phyloP scores from a whole-genome alignment of 2,888 invertebrate species.

The Ormia ochracea region DNA sequence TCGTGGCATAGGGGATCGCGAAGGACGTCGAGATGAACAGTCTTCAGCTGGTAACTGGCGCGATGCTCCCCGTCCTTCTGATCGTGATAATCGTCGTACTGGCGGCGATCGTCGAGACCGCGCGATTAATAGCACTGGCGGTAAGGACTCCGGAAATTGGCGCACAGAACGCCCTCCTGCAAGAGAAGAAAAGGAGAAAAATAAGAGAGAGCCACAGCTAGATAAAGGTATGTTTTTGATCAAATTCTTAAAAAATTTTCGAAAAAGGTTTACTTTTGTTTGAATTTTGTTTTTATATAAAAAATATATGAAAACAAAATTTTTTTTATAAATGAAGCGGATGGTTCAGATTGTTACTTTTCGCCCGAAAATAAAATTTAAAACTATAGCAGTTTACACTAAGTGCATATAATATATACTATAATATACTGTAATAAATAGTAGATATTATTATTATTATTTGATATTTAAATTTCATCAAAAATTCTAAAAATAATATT shows the following conservation, averaged over 20 bases:
- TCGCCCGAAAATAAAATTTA: too few relatives aligned
- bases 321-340: too few relatives aligned
- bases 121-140: constrained; percentile 65
- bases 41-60: constrained; percentile 71
- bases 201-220: constrained; percentile 68
- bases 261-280: not conserved
- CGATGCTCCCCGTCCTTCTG: constrained; percentile 69
- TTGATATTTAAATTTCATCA: too few relatives aligned
- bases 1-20: constrained; percentile 59
- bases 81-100: constrained; percentile 69
- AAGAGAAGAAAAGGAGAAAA: constrained; percentile 73
- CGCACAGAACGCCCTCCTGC: constrained; percentile 72
- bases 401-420: too few relatives aligned
- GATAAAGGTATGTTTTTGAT: constrained; percentile 74
- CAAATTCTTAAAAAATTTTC: not conserved
- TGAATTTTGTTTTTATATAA: not conserved
- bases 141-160: constrained; percentile 71
- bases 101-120: constrained; percentile 63
- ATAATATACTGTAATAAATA: too few relatives aligned
- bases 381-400: too few relatives aligned
- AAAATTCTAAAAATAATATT: too few relatives aligned
- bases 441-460: too few relatives aligned
- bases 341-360: too few relatives aligned
- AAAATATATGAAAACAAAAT: too few relatives aligned
- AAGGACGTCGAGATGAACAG: constrained; percentile 64